phyloP scores from a whole-genome alignment of 2,888 invertebrate genomes.

The Agonopterix arenella region DNA sequence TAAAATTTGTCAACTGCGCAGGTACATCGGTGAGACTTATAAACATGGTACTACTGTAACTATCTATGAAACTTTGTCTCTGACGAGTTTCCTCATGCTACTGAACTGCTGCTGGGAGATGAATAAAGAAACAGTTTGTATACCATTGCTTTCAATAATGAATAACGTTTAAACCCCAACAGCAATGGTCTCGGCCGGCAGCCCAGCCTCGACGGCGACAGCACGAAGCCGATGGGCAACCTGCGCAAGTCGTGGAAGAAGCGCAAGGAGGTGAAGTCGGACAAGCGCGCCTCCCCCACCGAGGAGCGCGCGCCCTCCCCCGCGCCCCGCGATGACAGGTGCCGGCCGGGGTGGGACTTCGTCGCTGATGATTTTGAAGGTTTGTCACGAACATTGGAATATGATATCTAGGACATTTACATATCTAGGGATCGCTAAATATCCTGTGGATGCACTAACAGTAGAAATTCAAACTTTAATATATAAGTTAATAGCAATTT shows the following conservation, averaged over 20 bases:
- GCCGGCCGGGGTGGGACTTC: slow-evolving; percentile 80
- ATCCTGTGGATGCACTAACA: no score
- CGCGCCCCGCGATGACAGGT: slow-evolving; percentile 40
- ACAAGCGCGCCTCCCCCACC: slow-evolving; percentile 56
- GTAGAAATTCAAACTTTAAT: no score
- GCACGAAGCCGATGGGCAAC: slow-evolving; percentile 54
- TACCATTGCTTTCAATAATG: background rate
- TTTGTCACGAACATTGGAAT: slow-evolving; percentile 12
- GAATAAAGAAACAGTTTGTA: no score
- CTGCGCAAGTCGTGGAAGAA: slow-evolving; percentile 72
- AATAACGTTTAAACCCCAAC: slow-evolving; percentile 1
- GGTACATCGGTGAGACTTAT: no score
- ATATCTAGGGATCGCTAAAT: no score
- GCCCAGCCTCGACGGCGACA: slow-evolving; percentile 50
- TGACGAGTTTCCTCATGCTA: no score
- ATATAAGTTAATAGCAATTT: no score
- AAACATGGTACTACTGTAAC: no score
- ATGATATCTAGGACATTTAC: no score
- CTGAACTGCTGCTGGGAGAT: no score
- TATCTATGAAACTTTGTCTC: no score
- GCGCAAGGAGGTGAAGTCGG: slow-evolving; percentile 64
- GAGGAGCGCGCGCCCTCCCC: slow-evolving; percentile 49
- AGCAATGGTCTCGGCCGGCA: slow-evolving; percentile 61
- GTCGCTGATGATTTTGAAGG: slow-evolving; percentile 88
- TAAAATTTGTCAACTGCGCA: no score